Evolutionary conservation across 2,888 invertebrate species (phyloP).

Genomic region (Netelia fuscicornis): DNA sequence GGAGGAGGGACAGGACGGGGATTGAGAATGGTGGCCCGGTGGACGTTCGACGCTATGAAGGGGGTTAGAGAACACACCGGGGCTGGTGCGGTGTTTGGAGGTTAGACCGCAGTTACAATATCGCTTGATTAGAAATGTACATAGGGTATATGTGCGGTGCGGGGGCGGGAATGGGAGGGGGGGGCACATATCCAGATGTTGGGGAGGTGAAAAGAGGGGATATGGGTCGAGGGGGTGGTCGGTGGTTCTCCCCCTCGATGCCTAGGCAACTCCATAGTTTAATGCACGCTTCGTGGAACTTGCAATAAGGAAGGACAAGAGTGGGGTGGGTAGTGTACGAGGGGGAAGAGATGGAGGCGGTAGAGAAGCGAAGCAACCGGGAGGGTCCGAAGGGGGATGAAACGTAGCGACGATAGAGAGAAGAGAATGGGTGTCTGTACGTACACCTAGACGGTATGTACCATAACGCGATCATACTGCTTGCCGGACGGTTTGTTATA

Average conservation of each 20-base stretch:
- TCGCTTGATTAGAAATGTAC: slow-evolving; percentile 85
- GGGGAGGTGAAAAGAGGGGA: slow-evolving; percentile 47
- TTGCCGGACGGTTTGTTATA: slow-evolving; percentile 74
- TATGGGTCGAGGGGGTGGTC: slow-evolving; percentile 55
- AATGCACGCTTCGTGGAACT: slow-evolving; percentile 83
- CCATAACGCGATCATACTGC: slow-evolving; percentile 79
- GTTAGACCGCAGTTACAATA: slow-evolving; percentile 85
- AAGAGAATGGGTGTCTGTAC: slow-evolving; percentile 61
- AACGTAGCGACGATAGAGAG: slow-evolving; percentile 40
- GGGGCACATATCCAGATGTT: slow-evolving; percentile 82
- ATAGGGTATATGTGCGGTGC: slow-evolving; percentile 81
- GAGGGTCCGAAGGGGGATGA: slow-evolving; percentile 67
- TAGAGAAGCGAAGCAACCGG: slow-evolving; percentile 68
- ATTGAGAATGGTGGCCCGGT: slow-evolving; percentile 61
- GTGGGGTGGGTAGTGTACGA: slow-evolving; percentile 63
- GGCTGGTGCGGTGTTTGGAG: slow-evolving; percentile 84
- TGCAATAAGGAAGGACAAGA: slow-evolving; percentile 83
- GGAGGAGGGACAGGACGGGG: slow-evolving; percentile 33
- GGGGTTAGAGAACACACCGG: slow-evolving; percentile 72
- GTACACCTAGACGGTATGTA: slow-evolving; percentile 73
- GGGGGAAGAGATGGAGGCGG: slow-evolving; percentile 52
- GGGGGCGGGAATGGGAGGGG: background rate
- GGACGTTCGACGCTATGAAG: slow-evolving; percentile 60
- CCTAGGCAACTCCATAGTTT: slow-evolving; percentile 84
- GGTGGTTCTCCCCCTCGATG: slow-evolving; percentile 80